These are phyloP conservation scores for Dendrophyllia cribrosa DNA, from an alignment of 64 coral and sea anemone genomes.

Conservation along the genomic window DNA sequence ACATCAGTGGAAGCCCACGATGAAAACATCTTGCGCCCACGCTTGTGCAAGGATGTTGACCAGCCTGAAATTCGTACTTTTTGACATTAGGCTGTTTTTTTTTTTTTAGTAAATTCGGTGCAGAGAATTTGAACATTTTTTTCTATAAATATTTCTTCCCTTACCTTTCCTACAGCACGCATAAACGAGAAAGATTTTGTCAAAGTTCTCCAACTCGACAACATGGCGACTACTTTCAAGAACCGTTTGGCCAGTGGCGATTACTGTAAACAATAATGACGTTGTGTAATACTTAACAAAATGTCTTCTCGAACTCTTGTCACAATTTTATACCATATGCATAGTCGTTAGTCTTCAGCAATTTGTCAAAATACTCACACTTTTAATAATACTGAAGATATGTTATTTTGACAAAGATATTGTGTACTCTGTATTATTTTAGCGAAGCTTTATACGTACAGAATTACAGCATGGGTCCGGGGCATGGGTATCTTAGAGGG, in stretches of 20 bases:
- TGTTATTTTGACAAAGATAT: no score
- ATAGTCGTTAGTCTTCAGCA: no score
- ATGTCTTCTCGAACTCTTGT: neutral
- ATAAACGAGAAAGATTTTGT: slow-evolving; percentile 11
- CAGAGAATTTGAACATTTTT: neutral
- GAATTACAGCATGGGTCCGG: no score
- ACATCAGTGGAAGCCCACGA: slow-evolving; percentile 17
- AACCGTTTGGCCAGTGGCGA: neutral
- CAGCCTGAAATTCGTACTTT: slow-evolving; percentile 12
- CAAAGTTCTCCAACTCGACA: slow-evolving; percentile 29
- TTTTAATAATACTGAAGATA: no score
- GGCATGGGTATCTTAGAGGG: no score
- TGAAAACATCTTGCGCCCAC: slow-evolving; percentile 32
- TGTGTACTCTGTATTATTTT: no score
- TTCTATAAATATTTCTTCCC: neutral
- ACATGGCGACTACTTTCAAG: neutral
- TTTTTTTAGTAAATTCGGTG: neutral
- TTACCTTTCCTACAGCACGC: slow-evolving; percentile 35
- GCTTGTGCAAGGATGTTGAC: neutral
- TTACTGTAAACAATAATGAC: neutral
- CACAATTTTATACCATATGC: no score
- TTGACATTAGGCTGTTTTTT: neutral
- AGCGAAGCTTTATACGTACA: no score
- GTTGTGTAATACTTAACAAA: neutral
- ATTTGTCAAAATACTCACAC: no score